Evolutionary conservation across 2,113 vertebrate species (phyloP), one percentile per base, ranked within the genome.

Genomic region (Rhadina sibilatrix): DNA sequence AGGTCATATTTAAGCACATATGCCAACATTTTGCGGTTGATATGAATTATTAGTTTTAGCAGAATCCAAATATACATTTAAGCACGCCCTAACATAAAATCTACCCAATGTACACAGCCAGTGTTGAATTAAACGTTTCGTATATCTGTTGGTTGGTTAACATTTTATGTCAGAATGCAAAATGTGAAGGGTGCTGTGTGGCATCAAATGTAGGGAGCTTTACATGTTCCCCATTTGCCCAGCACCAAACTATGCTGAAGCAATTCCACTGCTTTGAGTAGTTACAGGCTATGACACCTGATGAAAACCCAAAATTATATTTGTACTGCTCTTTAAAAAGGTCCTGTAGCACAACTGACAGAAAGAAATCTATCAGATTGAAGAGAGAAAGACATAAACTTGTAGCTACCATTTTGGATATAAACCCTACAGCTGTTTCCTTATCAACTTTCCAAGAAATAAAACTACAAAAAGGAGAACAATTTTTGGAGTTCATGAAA

Each of bases 401-500:
- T 3, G 1, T 40, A 59, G 37, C 61, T 89, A 60, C 78, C 3
- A 83, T 71, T 93, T 87, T 72, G 84, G 7, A 4, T 66, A 81
- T 84, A 82, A 90, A 64, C 15, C 82, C 95, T 85, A 16, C 16
- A 53, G 31, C 30, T 93, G 21, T 69, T 92, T 94, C n/a, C 49
- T 96, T 95, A 84, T 86, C 74, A 78, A 15, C 22, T 70, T 84
- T 83, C 33, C 9, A 90, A 81, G 44, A 82, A 84, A 83, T 90
- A 94, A 92, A 91, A 78, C 42, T 64, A 66, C 18, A 53, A 83
- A 93, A 83, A 76, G 24, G 66, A 89, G 33, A 19, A 63, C 13
- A 71, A 68, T 25, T 68, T 92, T 86, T 79, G 40, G 15, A 71
- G 20, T 6, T 89, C 3, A 2, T 89, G 71, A 79, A 94, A 83